Conservation (phyloP, 2,113 vertebrate genomes). For the Nibea coibor region DNA sequence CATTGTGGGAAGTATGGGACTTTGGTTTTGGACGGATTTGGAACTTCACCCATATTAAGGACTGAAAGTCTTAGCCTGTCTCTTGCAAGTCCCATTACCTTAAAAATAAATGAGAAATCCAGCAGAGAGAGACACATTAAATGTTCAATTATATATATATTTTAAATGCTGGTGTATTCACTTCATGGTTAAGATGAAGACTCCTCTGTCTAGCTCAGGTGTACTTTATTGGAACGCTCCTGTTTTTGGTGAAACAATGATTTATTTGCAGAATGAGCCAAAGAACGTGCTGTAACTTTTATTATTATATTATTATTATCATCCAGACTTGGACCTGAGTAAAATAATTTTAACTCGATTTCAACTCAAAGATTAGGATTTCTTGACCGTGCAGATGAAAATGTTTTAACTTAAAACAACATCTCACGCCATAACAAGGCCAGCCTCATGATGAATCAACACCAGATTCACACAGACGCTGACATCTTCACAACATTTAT, state of each 20-base stretch:
- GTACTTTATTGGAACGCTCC: not conserved
- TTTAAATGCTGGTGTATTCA: no score
- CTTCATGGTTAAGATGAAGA: no score
- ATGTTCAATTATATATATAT: not conserved
- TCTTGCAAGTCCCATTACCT: not conserved
- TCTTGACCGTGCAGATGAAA: not conserved
- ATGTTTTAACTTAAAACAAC: not conserved
- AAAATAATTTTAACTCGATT: no score
- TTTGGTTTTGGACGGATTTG: not conserved
- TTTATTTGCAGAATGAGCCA: not conserved
- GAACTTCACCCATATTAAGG: no score
- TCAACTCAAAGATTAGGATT: no score
- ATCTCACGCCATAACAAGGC: not conserved
- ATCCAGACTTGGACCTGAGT: not conserved
- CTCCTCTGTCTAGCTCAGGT: not conserved
- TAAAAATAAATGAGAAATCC: no score
- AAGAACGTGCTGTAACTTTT: not conserved
- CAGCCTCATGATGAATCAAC: conserved; percentile 5
- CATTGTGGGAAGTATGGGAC: not conserved
- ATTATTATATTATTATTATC: no score
- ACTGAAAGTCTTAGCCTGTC: not conserved
- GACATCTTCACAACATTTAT: conserved; percentile 42
- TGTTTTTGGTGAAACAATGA: no score
- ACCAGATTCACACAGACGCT: not conserved
- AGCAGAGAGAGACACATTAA: not conserved